Evolutionary conservation across 2,113 vertebrate species (phyloP), one percentile per base, ranked within the genome.

Genomic region (Aspidoscelis tigris): DNA sequence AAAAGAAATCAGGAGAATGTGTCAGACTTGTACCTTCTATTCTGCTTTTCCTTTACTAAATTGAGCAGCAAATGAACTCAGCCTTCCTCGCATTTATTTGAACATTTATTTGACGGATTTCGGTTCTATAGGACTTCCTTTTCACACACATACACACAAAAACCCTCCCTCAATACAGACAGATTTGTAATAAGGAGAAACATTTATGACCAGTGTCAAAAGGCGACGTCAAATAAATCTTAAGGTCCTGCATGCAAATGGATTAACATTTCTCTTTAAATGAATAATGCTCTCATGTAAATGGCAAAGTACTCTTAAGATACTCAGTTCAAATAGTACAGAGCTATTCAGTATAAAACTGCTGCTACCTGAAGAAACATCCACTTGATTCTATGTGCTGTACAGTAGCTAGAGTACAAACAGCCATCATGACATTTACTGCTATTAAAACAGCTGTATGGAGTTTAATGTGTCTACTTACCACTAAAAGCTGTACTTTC

Each of bases 401-500:
- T 18, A 71, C 70, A 21, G 5, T 71, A 22, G 1, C 47, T 24
- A 55, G 68, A 33, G 10, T 18, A 55, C 20, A 53, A 5, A 47
- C 3, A 53, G 39, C 33, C 2, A 50, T n/a, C 73, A 14, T 33
- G 50, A 4, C 16, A 14, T 55, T n/a, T 76, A 47, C 26, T 47
- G 16, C 0, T 8, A 73, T 20, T 72, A 50, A 43, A 81, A 12
- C 21, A 5, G 41, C 14, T n/a, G 39, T 3, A 8, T 9, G 16
- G 4, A 6, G 11, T 82, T 33, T 71, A 0, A 7, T 53, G 84
- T 33, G 72, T 14, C 6, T 83, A 88, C 96, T 97, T 95, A 99
- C 99, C 98, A 98, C 94, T 97, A 89, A 97, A 94, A 84, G 96
- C 95, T 96, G 97, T 95, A 91, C 94, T 98, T 92, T 98, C 97